Evolutionary conservation across 1,140 invertebrate genomes (phyloP), one percentile per base, ranked within the genome.

Genomic region (Eriosoma lanigerum): DNA sequence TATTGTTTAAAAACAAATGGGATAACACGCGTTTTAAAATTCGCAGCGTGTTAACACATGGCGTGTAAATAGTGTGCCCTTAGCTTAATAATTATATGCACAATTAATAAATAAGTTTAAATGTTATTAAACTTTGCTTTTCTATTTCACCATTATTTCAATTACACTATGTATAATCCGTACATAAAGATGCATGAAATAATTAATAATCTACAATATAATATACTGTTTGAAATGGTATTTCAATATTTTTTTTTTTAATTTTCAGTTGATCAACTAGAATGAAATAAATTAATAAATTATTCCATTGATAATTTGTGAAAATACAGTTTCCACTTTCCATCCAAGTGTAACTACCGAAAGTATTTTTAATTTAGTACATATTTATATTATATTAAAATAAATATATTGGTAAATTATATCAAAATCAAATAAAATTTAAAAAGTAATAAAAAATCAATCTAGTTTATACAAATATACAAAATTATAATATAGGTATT

Each of bases 201-300:
- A 38, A 8, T 38, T 38, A 4, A 4, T 38, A 38, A 38, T 38
- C 8, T 4, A 4, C 3, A 38, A 4, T 38, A 38, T 38, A 3
- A 38, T 38, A 38, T 54, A 54, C n/a, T 54, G 50, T 54, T 54
- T 54, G 5, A 54, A 54, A 21, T 54, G 19, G 19, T 54, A 54
- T 54, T 54, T 54, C 5, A 56, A 56, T 8, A 56, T n/a, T 56
- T 56, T n/a, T 54, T 54, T 54, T 54, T n/a, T 54, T 54, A n/a
- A 10, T 54, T 54, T 50, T 54, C 21, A 54, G n/a, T 2, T 6
- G 52, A 54, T 21, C 52, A 54, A 54, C 52, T 21, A 54, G 19
- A 54, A 10, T 54, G 50, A 52, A 52, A 52, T 52, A 52, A 6
- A 52, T 52, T 52, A 52, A 52, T n/a, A 52, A 52, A 52, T 52